Evolutionary conservation across 2,113 vertebrate species (phyloP).

Genomic region (Neogobius melanostomus): DNA sequence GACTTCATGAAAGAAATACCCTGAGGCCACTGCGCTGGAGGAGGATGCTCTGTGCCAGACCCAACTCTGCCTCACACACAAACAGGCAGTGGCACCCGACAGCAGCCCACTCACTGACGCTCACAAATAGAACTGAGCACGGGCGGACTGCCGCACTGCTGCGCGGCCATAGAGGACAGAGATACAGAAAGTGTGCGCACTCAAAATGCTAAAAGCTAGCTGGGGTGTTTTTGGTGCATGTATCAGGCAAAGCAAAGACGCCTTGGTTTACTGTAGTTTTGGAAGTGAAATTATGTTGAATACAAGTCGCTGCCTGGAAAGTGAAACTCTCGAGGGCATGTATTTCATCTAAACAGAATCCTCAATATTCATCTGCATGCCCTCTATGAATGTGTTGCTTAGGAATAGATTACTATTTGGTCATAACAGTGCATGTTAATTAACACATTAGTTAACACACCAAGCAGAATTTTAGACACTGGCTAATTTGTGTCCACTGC

Average conservation of each 20-base stretch:
- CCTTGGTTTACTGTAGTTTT: not conserved
- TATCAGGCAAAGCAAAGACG: not conserved
- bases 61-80: conserved; percentile 45
- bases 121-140: conserved; percentile 55
- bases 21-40: conserved; percentile 72
- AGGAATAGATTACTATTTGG: too few relatives aligned
- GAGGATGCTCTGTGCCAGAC: conserved; percentile 65
- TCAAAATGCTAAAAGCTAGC: not conserved
- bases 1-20: conserved; percentile 81
- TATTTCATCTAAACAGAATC: too few relatives aligned
- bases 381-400: too few relatives aligned
- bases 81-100: conserved; percentile 38
- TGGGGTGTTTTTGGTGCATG: not conserved
- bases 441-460: too few relatives aligned
- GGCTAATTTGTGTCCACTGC: too few relatives aligned
- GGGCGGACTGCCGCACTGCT: conserved; percentile 43
- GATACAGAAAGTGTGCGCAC: conserved; percentile 1
- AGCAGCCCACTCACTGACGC: conserved; percentile 41
- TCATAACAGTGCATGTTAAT: too few relatives aligned
- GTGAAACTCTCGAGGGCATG: too few relatives aligned
- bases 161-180: conserved; percentile 34
- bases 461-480: too few relatives aligned
- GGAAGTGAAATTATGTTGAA: not conserved
- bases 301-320: not conserved
- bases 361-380: too few relatives aligned